Base-by-base conservation (phyloP, 2,113 vertebrate species). In the Brachirus orientalis region DNA sequence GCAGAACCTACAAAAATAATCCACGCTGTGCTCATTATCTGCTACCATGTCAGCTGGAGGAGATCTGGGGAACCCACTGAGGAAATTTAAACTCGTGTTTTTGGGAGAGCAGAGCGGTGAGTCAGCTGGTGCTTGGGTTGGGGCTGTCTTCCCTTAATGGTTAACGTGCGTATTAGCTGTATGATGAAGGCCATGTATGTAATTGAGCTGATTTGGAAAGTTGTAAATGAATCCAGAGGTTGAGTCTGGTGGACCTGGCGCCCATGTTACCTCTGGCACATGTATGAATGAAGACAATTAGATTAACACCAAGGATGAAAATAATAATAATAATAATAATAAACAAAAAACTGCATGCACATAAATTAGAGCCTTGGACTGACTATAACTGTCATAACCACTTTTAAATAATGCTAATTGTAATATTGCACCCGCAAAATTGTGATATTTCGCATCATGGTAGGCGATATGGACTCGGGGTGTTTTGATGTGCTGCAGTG, bases 41-140 rank as follows among this genome's bases (percentile, higher is more conserved):
- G 85, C 86, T 90, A 72, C 60, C 93, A 96, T 97, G 96, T 96
- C 95, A 48, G 91, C 94, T 78, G 95, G 94, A 91, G 95, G 93
- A 92, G 96, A 97, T 88, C 94, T 97, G 87, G 96, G 96, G 91
- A 97, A 96, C 89, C 96, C 95, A 75, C 93, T 97, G 90, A 93
- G 95, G 88, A 97, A 97, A 95, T 97, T 97, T 92, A 97, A 97
- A 92, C 93, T 97, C 73, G 96, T 97, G 11, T 97, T 97, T 93
- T 92, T 97, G 86, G 96, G 96, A 63, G 96, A 97, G 85, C 96
- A 97, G 90, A 97, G 96, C 92, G 95, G 96, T 97, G 88, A 96
- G 95, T 95, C 79, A 48, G 28, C 28, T 6, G 28, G 57, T 57
- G 56, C 53, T 79, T 33, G 37, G 58, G 55, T 85, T 85, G 57